phyloP scores from a whole-genome alignment of 2,113 vertebrate species.

The Galemys pyrenaicus region DNA sequence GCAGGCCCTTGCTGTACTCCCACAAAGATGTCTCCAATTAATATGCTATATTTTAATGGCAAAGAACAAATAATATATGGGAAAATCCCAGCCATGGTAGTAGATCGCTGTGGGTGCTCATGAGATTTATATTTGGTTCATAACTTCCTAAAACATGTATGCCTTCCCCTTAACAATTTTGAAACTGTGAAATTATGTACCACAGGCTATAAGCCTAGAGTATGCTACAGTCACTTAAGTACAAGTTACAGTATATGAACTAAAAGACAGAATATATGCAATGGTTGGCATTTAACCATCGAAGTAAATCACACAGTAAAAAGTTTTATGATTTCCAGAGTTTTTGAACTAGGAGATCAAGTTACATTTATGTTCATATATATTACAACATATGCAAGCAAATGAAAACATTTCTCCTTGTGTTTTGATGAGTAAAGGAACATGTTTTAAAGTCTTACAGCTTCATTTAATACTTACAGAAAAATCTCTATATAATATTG shows the following conservation, averaged over 20 bases:
- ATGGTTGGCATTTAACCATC: slow-evolving; percentile 79
- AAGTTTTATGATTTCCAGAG: slow-evolving; percentile 70
- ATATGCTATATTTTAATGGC: slow-evolving; percentile 98
- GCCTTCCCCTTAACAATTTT: slow-evolving; percentile 76
- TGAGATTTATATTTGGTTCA: slow-evolving; percentile 82
- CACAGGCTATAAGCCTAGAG: slow-evolving; percentile 72
- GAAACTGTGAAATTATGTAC: slow-evolving; percentile 86
- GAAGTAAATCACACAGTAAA: slow-evolving; percentile 79
- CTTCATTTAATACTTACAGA: slow-evolving; percentile 75
- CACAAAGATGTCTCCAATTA: slow-evolving; percentile 99
- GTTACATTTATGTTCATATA: slow-evolving; percentile 67
- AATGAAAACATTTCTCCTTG: slow-evolving; percentile 76
- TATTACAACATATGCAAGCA: slow-evolving; percentile 67
- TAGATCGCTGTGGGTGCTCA: slow-evolving; percentile 98
- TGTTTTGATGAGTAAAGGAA: slow-evolving; percentile 76
- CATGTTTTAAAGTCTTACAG: slow-evolving; percentile 72
- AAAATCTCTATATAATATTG: slow-evolving; percentile 68
- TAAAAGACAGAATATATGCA: slow-evolving; percentile 75
- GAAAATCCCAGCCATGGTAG: slow-evolving; percentile 99
- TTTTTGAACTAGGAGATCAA: slow-evolving; percentile 81
- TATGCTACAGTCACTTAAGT: slow-evolving; percentile 76
- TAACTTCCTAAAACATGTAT: slow-evolving; percentile 60
- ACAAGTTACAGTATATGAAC: slow-evolving; percentile 78
- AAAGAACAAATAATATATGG: slow-evolving; percentile 99
- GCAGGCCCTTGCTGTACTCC: slow-evolving; percentile 98